phyloP scores from a whole-genome alignment of 2,888 invertebrate species.

The Deilephila elpenor region DNA sequence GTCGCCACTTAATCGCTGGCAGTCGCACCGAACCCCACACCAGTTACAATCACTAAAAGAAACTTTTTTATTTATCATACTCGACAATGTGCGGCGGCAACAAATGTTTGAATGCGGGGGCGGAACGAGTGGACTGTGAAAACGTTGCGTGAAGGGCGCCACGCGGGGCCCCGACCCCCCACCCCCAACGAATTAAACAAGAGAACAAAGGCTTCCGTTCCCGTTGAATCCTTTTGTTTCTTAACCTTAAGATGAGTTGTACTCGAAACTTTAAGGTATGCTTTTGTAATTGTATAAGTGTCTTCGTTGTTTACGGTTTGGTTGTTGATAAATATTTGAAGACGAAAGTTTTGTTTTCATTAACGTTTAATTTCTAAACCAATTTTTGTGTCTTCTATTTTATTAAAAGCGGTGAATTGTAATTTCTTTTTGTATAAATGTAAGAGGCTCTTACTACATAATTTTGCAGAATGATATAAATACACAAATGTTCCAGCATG shows the following conservation, averaged over 20 bases:
- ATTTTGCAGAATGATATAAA: too few species aligned
- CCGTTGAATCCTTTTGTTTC: constrained; percentile 25
- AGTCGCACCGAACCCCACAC: constrained; percentile 15
- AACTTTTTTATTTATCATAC: constrained; percentile 33
- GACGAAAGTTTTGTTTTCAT: too few species aligned
- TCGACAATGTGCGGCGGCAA: constrained; percentile 32
- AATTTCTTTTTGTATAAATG: too few species aligned
- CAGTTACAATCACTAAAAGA: constrained; percentile 30
- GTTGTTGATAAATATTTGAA: background rate
- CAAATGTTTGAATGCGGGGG: constrained; percentile 32
- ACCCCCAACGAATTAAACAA: constrained; percentile 8
- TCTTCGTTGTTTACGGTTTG: background rate
- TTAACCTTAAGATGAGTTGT: constrained; percentile 8
- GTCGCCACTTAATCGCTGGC: background rate
- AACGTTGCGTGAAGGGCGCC: constrained; percentile 20
- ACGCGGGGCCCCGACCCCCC: constrained; percentile 9
- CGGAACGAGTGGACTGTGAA: constrained; percentile 27
- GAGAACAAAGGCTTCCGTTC: constrained; percentile 20
- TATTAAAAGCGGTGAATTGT: too few species aligned
- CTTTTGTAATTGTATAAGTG: background rate
- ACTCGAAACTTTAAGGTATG: constrained; percentile 5
- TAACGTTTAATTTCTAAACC: too few species aligned
- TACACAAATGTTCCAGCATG: too few species aligned
- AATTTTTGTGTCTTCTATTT: too few species aligned
- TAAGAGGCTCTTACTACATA: too few species aligned